phyloP scores from a whole-genome alignment of 2,113 vertebrate genomes.

The Agapornis roseicollis region DNA sequence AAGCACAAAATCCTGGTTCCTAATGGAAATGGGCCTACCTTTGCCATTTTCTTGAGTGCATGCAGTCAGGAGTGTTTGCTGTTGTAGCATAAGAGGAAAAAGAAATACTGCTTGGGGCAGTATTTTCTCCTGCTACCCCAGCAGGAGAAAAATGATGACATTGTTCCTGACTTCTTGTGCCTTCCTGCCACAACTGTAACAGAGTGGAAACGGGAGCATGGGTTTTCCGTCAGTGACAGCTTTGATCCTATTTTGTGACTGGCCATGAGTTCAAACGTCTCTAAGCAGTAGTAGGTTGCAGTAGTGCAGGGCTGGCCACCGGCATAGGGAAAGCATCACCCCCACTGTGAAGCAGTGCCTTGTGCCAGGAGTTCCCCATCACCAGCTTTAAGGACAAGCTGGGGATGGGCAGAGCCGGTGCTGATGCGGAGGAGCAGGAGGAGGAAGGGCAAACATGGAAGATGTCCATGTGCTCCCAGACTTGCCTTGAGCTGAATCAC shows the following conservation, averaged over 20 bases:
- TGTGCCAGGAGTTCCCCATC: background rate
- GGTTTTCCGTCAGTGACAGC: background rate
- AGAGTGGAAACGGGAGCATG: background rate
- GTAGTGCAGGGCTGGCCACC: background rate
- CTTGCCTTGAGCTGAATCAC: background rate
- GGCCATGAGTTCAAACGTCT: rapidly evolving
- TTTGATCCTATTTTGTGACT: background rate
- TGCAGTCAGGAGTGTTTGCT: background rate
- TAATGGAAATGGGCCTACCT: background rate
- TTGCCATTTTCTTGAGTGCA: background rate
- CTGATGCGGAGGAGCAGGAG: background rate
- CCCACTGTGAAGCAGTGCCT: background rate
- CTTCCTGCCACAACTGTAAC: background rate
- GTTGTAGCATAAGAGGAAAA: background rate
- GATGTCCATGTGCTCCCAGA: background rate
- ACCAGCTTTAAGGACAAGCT: background rate
- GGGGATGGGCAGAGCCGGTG: background rate
- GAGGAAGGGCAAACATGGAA: background rate
- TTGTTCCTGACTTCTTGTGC: background rate
- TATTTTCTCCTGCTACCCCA: no score
- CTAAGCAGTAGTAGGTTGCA: rapidly evolving
- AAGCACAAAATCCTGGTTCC: background rate
- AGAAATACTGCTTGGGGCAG: background rate
- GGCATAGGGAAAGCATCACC: background rate
- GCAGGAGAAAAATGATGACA: background rate